Percentiles rank a stretch among this genome's conserved stretches.
These are phyloP conservation scores for Ascaphus truei DNA, from an alignment of 2,113 vertebrate species.

Conservation along the genomic window DNA sequence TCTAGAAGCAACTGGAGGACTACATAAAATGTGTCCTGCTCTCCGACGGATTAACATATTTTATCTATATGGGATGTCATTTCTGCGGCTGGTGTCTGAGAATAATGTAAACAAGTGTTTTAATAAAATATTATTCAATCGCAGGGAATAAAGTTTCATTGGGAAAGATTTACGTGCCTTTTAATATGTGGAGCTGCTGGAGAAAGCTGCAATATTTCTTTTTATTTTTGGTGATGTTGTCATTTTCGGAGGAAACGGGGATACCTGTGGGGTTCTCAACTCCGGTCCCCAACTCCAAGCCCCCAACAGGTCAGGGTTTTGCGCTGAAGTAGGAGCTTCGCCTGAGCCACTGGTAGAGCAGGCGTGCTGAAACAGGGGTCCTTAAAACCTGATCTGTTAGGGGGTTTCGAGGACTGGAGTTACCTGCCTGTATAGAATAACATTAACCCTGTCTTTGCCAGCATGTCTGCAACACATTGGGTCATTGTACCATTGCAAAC, in stretches of 20 bases:
- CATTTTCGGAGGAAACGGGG: conserved; percentile 4
- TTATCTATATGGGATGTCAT: conserved; percentile 42
- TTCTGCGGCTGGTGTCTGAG: conserved; percentile 43
- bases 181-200: conserved; percentile 44
- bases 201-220: conserved; percentile 43
- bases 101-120: conserved; percentile 55
- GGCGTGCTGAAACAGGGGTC: no score
- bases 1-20: conserved; percentile 39
- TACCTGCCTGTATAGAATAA: conserved; percentile 6
- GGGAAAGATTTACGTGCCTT: conserved; percentile 42
- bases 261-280: no score
- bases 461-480: no score
- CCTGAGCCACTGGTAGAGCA: no score
- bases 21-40: conserved; percentile 45
- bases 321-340: no score
- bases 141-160: conserved; percentile 30
- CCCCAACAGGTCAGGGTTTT: no score
- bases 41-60: conserved; percentile 48
- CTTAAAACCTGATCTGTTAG: no score
- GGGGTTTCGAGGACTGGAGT: no score
- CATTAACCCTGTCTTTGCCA: no score
- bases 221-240: conserved; percentile 43
- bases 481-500: no score
- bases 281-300: no score
- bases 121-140: conserved; percentile 54